Evolutionary conservation across 2,888 invertebrate species (phyloP).

Genomic region (Lathronympha strigana): DNA sequence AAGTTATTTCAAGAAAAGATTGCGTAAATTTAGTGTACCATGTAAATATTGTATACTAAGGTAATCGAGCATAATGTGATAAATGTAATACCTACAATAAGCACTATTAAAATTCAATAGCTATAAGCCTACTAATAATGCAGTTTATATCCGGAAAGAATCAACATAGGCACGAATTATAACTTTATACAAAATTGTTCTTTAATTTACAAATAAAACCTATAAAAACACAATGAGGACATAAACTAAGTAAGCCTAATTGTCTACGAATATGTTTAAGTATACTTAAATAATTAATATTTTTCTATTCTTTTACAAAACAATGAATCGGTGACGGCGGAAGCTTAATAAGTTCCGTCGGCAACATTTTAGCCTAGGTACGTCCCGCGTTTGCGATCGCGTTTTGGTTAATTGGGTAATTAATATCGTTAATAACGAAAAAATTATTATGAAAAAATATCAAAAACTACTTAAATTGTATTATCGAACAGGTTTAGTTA

Average conservation of each 20-base stretch:
- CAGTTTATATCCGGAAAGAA: too few species aligned
- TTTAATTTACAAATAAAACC: background rate
- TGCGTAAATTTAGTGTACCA: background rate
- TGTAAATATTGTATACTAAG: too few species aligned
- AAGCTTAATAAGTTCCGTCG: conserved; percentile 68
- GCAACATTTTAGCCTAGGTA: conserved; percentile 81
- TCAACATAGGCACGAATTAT: too few species aligned
- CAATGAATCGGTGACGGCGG: background rate
- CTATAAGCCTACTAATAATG: too few species aligned
- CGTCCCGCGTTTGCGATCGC: conserved; percentile 57
- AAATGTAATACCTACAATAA: too few species aligned
- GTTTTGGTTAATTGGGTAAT: background rate
- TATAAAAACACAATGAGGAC: background rate
- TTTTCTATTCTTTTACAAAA: background rate
- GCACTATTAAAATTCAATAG: too few species aligned
- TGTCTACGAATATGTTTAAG: background rate
- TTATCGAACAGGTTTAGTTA: background rate
- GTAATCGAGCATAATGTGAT: too few species aligned
- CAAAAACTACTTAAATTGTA: background rate
- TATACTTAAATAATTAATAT: background rate
- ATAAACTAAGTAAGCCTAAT: background rate
- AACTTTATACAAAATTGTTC: too few species aligned
- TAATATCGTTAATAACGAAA: conserved; percentile 41
- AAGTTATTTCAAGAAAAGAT: too few species aligned
- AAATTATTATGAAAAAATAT: background rate